Evolutionary conservation across 2,888 invertebrate species (phyloP).

Genomic region (Drosophila nigritarsus): DNA sequence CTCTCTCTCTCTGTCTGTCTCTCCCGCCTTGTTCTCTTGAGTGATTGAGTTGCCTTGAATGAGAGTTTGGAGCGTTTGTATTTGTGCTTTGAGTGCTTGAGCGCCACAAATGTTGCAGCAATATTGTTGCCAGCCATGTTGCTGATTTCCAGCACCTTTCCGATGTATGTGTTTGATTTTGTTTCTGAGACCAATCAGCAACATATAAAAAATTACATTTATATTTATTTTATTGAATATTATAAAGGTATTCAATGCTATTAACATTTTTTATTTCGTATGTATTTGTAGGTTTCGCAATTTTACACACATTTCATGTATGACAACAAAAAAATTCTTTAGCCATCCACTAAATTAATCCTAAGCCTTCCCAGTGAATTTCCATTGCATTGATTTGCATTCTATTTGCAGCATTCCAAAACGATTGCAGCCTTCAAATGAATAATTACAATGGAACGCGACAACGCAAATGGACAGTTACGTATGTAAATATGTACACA

Average conservation of each 20-base stretch:
- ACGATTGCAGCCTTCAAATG: constrained; percentile 28
- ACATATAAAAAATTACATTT: background rate
- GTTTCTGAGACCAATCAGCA: background rate
- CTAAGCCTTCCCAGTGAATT: background rate
- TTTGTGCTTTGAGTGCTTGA: constrained; percentile 6
- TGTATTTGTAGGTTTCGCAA: background rate
- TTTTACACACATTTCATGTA: background rate
- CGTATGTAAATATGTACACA: background rate
- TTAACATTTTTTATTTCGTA: background rate
- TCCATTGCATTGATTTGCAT: constrained; percentile 15
- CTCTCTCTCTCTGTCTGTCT: background rate
- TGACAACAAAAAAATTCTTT: background rate
- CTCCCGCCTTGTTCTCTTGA: constrained; percentile 27
- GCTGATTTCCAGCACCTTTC: background rate
- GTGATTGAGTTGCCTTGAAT: constrained; percentile 23
- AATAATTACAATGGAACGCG: constrained; percentile 47
- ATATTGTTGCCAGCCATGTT: constrained; percentile 35
- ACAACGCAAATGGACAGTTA: constrained; percentile 28
- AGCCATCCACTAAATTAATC: background rate
- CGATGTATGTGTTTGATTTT: background rate
- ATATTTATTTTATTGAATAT: background rate
- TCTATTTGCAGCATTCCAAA: constrained; percentile 40
- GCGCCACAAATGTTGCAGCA: constrained; percentile 51
- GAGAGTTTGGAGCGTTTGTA: constrained; percentile 6
- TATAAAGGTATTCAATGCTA: background rate